A percentile compares a stretch with the other conserved stretches of the same genome.
phyloP scores from a whole-genome alignment of 2,797 vertebrate species.

The Chromis chromis region DNA sequence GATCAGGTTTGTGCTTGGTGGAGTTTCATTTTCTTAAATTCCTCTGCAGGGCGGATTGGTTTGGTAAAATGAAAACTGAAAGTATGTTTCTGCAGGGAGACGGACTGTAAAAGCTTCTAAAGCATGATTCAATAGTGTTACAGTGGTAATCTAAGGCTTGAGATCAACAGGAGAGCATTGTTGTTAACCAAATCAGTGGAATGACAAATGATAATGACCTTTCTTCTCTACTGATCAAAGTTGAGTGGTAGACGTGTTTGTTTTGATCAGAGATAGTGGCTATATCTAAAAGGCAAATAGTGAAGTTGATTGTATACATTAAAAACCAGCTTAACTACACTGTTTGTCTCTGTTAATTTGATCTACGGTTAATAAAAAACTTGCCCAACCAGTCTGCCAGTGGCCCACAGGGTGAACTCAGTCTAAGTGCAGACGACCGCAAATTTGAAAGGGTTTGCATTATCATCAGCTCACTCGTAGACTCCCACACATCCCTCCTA shows the following conservation, averaged over 20 bases:
- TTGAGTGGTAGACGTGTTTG: no score
- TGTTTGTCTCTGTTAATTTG: constrained; percentile 5
- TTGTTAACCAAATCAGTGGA: no score
- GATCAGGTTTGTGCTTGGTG: neutral
- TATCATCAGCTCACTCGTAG: neutral
- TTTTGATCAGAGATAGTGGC: no score
- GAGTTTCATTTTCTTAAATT: no score
- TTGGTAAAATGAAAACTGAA: constrained; percentile 11
- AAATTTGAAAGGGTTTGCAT: constrained; percentile 2
- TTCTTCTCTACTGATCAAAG: no score
- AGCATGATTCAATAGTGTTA: no score
- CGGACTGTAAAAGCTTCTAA: neutral
- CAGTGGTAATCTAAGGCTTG: neutral
- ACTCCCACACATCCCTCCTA: no score
- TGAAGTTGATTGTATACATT: no score
- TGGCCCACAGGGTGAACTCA: constrained; percentile 3
- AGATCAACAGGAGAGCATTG: neutral
- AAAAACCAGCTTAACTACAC: neutral
- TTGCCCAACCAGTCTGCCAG: constrained; percentile 33
- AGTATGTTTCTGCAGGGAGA: constrained; percentile 1
- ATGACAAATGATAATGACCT: no score
- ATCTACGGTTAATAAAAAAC: constrained; percentile 26
- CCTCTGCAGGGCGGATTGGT: no score
- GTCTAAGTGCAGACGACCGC: neutral
- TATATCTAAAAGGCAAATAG: no score